Base-by-base conservation (phyloP, 2,888 invertebrate species). In the Tridacna crocea region DNA sequence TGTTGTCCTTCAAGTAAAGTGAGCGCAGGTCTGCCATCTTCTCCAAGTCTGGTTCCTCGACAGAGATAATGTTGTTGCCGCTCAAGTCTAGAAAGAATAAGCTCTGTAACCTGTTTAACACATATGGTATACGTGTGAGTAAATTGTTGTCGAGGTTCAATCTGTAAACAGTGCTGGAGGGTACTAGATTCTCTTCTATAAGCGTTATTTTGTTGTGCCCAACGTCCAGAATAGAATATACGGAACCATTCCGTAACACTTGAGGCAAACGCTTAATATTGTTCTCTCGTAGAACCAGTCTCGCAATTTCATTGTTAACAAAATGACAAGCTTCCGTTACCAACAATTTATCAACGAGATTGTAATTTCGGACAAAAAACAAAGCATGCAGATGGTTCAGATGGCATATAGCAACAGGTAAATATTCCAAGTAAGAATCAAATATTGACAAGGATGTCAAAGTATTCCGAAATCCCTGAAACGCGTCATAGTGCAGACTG, bases 331-430 rank as follows among this genome's bases (percentile, higher is more conserved):
- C 17, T n/a, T 66, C 66, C 1, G 66, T 66, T 17, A 46, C 46
- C 8, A 66, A 13, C 13, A 46, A 46, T 4, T 66, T 66, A 19
- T 46, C 36, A 17, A 66, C 46, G 12, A 66, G 66, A n/a, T 66
- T 66, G 12, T 66, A 17, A 46, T 66, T 66, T 17, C 46, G 10
- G 15, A 46, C 66, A 46, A 66, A 66, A n/a, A 46, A 36, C 19
- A 66, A 19, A 17, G n/a, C n/a, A n/a, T 66, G 27, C 17, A 66
- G 46, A 36, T 46, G 27, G 12, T 13, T 66, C 2, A 66, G 46
- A n/a, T 66, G 66, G 46, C 66, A 66, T 46, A 66, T 46, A 19
- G 66, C 66, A 46, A 66, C 46, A 46, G 66, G 66, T 12, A 66
- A 46, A n/a, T 66, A 36, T 26, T 66, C 66, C 19, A 66, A n/a